Percentiles rank a stretch among this genome's conserved stretches.
Evolutionary conservation across 2,888 invertebrate species (phyloP).

Genomic region (Trissolcus brochymenae): DNA sequence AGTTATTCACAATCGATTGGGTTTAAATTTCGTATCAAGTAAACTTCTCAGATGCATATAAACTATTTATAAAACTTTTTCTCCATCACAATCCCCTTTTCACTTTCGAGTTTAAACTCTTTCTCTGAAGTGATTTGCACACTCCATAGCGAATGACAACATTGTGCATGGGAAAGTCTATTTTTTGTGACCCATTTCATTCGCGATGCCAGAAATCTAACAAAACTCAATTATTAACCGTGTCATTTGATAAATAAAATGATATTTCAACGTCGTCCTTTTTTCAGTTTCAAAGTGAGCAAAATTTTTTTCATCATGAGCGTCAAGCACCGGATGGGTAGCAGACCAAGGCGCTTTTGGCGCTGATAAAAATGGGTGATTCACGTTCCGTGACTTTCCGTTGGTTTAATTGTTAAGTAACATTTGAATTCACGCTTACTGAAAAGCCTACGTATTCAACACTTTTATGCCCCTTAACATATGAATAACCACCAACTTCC

Average conservation of each 20-base stretch:
- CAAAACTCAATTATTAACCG: slow-evolving; percentile 3
- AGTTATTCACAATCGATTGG: too few relatives aligned
- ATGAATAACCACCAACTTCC: slow-evolving; percentile 12
- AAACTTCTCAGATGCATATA: too few relatives aligned
- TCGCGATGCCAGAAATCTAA: neutral
- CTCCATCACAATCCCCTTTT: slow-evolving; percentile 4
- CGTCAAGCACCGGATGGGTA: too few relatives aligned
- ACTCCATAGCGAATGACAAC: slow-evolving; percentile 9
- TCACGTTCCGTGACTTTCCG: neutral
- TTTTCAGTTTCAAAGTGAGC: neutral
- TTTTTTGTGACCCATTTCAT: slow-evolving; percentile 10
- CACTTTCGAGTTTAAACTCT: slow-evolving; percentile 9
- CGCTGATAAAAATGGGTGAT: neutral
- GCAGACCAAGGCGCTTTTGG: too few relatives aligned
- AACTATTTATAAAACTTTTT: neutral
- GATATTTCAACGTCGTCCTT: slow-evolving; percentile 3
- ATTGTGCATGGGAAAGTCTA: slow-evolving; percentile 16
- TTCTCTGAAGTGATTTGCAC: slow-evolving; percentile 15
- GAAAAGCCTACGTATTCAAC: slow-evolving; percentile 12
- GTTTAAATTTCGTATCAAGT: too few relatives aligned
- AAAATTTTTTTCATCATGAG: too few relatives aligned
- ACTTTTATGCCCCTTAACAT: slow-evolving; percentile 9
- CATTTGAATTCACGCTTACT: neutral
- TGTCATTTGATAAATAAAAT: neutral
- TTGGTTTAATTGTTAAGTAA: slow-evolving; percentile 24